phyloP scores from a whole-genome alignment of 1,140 invertebrate genomes.

The Battus philenor region DNA sequence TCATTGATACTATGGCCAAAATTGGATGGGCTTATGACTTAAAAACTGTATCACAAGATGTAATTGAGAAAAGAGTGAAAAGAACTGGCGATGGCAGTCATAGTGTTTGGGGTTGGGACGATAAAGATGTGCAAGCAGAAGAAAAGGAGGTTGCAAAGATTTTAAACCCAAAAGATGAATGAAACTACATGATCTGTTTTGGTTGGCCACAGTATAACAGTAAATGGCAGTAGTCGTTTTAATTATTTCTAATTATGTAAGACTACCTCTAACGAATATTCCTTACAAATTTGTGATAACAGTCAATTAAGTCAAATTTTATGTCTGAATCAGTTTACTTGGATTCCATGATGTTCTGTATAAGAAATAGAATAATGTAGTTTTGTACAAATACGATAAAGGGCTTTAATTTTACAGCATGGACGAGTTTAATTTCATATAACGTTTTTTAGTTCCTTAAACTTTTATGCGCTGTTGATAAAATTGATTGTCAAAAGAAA shows the following conservation, averaged over 20 bases:
- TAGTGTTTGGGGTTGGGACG: conserved; percentile 64
- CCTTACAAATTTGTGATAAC: conserved; percentile 30
- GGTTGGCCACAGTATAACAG: neutral
- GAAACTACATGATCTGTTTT: neutral
- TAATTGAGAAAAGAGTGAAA: conserved; percentile 72
- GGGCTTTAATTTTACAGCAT: too few relatives aligned
- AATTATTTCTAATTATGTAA: neutral
- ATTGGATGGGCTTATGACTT: conserved; percentile 80
- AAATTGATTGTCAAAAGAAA: too few relatives aligned
- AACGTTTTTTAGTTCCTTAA: too few relatives aligned
- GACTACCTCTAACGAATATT: neutral
- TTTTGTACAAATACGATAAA: too few relatives aligned
- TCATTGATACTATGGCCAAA: conserved; percentile 80
- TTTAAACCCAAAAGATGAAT: conserved; percentile 19
- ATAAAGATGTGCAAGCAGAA: conserved; percentile 38
- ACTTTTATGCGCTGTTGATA: too few relatives aligned
- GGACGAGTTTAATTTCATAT: too few relatives aligned
- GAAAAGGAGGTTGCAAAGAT: conserved; percentile 51
- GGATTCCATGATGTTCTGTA: too few relatives aligned
- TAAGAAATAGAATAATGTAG: too few relatives aligned
- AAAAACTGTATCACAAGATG: conserved; percentile 74
- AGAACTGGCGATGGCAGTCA: conserved; percentile 82
- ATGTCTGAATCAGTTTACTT: conserved; percentile 4
- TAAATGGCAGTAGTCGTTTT: neutral
- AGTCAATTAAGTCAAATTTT: conserved; percentile 10